Percentiles rank a stretch among this genome's conserved stretches.
Conservation (phyloP, 2,113 vertebrate genomes). For the Orcinus orca region DNA sequence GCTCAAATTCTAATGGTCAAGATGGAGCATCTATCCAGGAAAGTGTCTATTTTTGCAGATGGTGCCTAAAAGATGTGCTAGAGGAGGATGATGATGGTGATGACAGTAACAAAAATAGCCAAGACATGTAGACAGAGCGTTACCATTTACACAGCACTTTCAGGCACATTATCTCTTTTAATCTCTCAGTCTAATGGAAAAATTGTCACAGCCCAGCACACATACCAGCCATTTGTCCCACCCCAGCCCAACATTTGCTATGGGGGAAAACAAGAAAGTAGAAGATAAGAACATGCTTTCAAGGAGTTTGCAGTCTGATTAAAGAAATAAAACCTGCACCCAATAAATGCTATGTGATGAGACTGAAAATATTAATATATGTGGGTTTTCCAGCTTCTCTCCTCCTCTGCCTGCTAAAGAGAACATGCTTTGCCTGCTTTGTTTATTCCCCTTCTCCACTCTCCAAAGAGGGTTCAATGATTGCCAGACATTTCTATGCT, state of each 20-base stretch:
- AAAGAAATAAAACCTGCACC: slow-evolving; percentile 13
- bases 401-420: not conserved
- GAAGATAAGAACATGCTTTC: not conserved
- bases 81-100: not conserved
- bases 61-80: not conserved
- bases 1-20: not conserved
- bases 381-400: not conserved
- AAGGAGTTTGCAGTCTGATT: not conserved
- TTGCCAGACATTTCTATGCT: not conserved
- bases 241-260: not conserved
- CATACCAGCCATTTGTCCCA: not conserved
- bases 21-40: not conserved
- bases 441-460: not conserved
- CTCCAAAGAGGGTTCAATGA: not conserved
- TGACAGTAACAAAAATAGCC: not conserved
- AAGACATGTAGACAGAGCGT: not conserved
- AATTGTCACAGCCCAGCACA: not conserved
- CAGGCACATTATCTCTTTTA: not conserved
- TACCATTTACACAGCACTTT: not conserved
- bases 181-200: not conserved
- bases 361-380: not conserved
- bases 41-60: not conserved
- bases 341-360: not conserved
- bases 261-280: not conserved
- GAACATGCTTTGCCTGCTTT: not conserved